A percentile compares a stretch with the other conserved stretches of the same genome.
Conservation (phyloP, 2,113 vertebrate genomes). For the Stegastes partitus region DNA sequence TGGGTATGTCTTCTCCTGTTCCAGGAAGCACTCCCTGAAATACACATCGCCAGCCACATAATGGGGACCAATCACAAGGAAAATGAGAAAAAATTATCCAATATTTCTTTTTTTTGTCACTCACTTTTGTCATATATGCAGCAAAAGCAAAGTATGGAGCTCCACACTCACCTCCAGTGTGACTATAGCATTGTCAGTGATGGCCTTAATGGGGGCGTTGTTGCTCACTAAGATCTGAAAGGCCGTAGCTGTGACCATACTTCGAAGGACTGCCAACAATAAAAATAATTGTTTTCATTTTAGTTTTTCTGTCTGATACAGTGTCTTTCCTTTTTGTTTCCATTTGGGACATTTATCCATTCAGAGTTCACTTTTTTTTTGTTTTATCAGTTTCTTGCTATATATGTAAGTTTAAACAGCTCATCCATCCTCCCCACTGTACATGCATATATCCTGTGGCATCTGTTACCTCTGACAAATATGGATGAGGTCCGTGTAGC, state of each 20-base stretch:
- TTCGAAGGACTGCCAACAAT: slow-evolving; percentile 80
- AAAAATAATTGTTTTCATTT: slow-evolving; percentile 9
- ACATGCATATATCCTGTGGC: neutral
- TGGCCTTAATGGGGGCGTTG: slow-evolving; percentile 79
- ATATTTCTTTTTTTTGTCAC: too few species aligned
- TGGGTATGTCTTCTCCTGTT: slow-evolving; percentile 77
- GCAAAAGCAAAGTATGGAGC: neutral
- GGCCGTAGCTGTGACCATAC: slow-evolving; percentile 84
- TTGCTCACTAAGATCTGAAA: slow-evolving; percentile 86
- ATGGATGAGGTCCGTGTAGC: slow-evolving; percentile 78
- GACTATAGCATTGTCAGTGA: slow-evolving; percentile 76
- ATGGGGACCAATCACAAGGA: neutral
- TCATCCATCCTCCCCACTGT: too few species aligned
- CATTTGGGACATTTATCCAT: neutral
- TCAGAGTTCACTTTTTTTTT: neutral
- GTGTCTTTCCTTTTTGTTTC: neutral
- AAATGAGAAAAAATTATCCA: neutral
- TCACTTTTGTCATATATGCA: neutral
- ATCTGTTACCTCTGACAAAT: slow-evolving; percentile 79
- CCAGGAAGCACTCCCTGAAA: slow-evolving; percentile 84
- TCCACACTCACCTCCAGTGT: slow-evolving; percentile 83
- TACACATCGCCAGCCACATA: slow-evolving; percentile 16
- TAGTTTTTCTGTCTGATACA: neutral
- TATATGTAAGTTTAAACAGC: too few species aligned
- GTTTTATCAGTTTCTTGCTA: too few species aligned